Conservation (phyloP, 2,797 vertebrate genomes). For the Acanthurus leucopareius region DNA sequence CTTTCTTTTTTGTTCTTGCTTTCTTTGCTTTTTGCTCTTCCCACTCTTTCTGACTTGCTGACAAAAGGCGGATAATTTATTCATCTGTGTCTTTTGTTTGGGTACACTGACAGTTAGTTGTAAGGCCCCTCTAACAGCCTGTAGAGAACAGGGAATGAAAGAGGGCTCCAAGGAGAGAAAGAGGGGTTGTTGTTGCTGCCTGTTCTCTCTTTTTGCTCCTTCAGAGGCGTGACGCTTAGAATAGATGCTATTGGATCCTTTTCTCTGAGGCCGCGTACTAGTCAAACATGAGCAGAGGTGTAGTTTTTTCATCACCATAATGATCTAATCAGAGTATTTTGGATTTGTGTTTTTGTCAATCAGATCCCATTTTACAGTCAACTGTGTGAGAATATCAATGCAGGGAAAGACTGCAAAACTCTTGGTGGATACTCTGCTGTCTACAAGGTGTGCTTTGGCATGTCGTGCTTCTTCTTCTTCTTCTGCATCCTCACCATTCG, state of each 20-base stretch:
- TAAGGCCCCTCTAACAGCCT: conserved; percentile 78
- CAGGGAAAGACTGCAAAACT: conserved; percentile 91
- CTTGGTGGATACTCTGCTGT: conserved; percentile 96
- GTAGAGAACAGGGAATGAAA: conserved; percentile 73
- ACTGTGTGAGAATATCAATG: conserved; percentile 90
- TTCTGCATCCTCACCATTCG: conserved; percentile 91
- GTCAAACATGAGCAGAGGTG: conserved; percentile 63
- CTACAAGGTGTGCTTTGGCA: conserved; percentile 98
- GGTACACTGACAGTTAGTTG: conserved; percentile 75
- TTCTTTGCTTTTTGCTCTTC: conserved; percentile 23
- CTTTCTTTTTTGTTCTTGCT: conserved; percentile 9
- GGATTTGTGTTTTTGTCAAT: conserved; percentile 46
- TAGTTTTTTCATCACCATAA: conserved; percentile 7
- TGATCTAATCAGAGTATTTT: conserved; percentile 55
- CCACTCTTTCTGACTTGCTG: conserved; percentile 50
- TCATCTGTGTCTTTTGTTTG: conserved; percentile 80
- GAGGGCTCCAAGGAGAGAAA: conserved; percentile 66
- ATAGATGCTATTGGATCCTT: conserved; percentile 64
- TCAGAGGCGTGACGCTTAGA: conserved; percentile 72
- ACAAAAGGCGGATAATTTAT: conserved; percentile 80
- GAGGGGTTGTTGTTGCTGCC: conserved; percentile 71
- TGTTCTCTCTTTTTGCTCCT: conserved; percentile 75
- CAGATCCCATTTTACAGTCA: conserved; percentile 92
- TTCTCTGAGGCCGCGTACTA: conserved; percentile 57
- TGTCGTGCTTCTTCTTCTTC: conserved; percentile 96